Conservation (phyloP, 2,113 vertebrate species). For the Perca schrenkii region DNA sequence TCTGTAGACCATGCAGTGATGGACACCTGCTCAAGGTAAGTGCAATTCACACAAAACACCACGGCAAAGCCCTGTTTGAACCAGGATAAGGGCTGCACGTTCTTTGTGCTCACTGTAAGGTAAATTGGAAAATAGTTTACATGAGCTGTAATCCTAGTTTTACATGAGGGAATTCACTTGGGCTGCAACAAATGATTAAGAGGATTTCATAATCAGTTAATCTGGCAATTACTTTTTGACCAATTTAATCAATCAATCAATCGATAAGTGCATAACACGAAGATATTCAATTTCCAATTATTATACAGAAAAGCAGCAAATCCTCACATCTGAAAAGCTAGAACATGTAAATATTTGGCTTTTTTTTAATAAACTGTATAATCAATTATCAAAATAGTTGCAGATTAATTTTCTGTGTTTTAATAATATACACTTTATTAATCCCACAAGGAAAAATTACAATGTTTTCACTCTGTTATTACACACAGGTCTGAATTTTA, state of each 20-base stretch:
- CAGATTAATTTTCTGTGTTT: background rate
- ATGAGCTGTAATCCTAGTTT: background rate
- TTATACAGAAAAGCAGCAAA: background rate
- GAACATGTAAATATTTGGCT: background rate
- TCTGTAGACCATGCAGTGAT: constrained; percentile 16
- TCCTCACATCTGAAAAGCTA: background rate
- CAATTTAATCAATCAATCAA: background rate
- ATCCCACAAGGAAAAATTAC: no score
- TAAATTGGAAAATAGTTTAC: background rate
- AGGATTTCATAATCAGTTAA: background rate
- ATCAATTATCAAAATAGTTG: no score
- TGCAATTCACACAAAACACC: background rate
- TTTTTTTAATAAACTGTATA: no score
- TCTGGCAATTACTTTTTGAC: background rate
- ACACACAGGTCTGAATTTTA: no score
- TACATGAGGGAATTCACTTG: background rate
- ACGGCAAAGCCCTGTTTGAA: background rate
- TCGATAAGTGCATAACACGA: background rate
- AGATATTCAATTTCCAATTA: background rate
- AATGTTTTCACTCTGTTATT: no score
- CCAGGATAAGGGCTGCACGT: background rate
- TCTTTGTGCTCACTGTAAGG: background rate
- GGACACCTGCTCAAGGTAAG: constrained; percentile 40
- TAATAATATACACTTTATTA: no score
- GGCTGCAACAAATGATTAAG: background rate